Conservation (phyloP, 2,113 vertebrate genomes). For the Etia nguti region DNA sequence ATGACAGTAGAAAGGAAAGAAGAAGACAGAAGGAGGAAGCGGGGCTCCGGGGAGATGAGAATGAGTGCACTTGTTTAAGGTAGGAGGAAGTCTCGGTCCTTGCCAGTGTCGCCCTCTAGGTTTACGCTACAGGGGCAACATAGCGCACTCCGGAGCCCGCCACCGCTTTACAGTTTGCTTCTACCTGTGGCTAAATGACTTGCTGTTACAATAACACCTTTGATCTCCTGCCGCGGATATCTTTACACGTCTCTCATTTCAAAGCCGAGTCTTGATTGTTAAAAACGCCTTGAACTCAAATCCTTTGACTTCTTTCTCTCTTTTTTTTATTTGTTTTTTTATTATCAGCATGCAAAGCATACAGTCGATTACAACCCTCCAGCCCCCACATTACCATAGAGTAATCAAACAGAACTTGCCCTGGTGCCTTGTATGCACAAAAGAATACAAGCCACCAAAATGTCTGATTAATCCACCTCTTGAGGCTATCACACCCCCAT, state of each 20-base stretch:
- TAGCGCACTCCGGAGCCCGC: background rate
- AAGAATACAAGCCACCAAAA: constrained; percentile 43
- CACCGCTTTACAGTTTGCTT: background rate
- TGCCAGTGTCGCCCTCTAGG: background rate
- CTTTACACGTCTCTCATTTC: background rate
- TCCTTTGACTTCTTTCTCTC: background rate
- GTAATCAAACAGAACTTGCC: constrained; percentile 57
- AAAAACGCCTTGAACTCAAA: constrained; percentile 15
- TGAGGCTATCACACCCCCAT: constrained; percentile 43
- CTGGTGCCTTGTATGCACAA: constrained; percentile 33
- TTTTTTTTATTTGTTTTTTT: background rate
- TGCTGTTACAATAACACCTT: background rate
- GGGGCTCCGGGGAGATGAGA: background rate
- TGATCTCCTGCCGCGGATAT: background rate
- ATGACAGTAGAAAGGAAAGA: constrained; percentile 25
- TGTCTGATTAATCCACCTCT: constrained; percentile 58
- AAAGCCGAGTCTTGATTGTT: constrained; percentile 13
- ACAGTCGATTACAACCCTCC: constrained; percentile 28
- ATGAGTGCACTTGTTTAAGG: constrained; percentile 2
- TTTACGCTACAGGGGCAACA: background rate
- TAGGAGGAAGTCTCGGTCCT: background rate
- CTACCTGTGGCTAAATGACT: constrained; percentile 17
- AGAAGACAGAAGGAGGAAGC: constrained; percentile 21
- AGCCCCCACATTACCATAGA: constrained; percentile 22
- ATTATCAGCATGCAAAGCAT: constrained; percentile 16